Evolutionary conservation across 1,140 invertebrate genomes (phyloP).

Genomic region (Diprion similis): DNA sequence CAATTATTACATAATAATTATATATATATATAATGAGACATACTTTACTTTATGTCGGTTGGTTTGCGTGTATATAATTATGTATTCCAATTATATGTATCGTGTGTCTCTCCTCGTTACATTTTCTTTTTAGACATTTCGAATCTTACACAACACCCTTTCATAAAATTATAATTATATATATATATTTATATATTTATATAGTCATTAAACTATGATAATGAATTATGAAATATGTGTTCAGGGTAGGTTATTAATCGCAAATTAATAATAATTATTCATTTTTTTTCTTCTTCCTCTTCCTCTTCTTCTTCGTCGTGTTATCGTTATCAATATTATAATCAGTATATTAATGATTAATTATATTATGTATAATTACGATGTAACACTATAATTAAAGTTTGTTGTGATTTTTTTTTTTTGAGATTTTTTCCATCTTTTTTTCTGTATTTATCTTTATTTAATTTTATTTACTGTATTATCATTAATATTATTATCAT

Average conservation of each 20-base stretch:
- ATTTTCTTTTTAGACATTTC: slow-evolving; percentile 29
- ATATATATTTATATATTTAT: slow-evolving; percentile 19
- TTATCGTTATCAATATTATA: slow-evolving; percentile 48
- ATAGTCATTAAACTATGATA: slow-evolving; percentile 50
- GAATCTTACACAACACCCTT: slow-evolving; percentile 43
- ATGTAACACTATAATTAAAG: too few relatives aligned
- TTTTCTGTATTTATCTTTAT: slow-evolving; percentile 26
- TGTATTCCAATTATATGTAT: slow-evolving; percentile 34
- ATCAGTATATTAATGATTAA: not conserved
- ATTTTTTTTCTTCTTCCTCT: slow-evolving; percentile 35
- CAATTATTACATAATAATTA: slow-evolving; percentile 63
- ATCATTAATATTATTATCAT: slow-evolving; percentile 55
- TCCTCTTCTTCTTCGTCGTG: slow-evolving; percentile 44
- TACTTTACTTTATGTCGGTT: slow-evolving; percentile 49
- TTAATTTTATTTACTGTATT: slow-evolving; percentile 26
- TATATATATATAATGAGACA: slow-evolving; percentile 56
- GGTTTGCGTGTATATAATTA: slow-evolving; percentile 24
- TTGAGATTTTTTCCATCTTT: not conserved
- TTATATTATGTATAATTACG: not conserved
- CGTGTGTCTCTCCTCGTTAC: slow-evolving; percentile 31
- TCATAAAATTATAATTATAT: slow-evolving; percentile 27
- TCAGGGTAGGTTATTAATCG: slow-evolving; percentile 49
- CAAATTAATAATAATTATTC: slow-evolving; percentile 52
- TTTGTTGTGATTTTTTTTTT: not conserved
- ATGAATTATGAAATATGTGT: slow-evolving; percentile 57